Conservation (phyloP, 2,797 vertebrate genomes). For the Acanthurus tractus region DNA sequence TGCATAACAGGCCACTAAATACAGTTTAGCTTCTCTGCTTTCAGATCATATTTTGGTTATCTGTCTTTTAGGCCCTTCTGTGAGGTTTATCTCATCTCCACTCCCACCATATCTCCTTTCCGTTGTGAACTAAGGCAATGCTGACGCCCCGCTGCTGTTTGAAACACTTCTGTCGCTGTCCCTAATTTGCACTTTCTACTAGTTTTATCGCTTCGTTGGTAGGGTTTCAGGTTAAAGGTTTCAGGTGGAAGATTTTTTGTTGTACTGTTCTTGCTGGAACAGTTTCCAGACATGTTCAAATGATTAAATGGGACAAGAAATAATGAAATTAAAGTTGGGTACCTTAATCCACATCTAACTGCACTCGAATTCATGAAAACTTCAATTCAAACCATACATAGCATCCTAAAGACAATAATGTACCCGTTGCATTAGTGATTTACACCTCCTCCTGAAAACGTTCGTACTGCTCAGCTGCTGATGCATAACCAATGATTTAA, state of each 20-base stretch:
- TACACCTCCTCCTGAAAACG: not conserved
- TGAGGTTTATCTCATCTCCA: constrained; percentile 35
- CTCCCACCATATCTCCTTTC: constrained; percentile 51
- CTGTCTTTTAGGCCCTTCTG: constrained; percentile 38
- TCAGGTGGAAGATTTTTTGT: not conserved
- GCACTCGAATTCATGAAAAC: not conserved
- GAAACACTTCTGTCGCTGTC: constrained; percentile 8
- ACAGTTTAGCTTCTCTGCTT: constrained; percentile 41
- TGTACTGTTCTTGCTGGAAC: constrained; percentile 1
- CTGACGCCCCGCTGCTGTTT: constrained; percentile 5
- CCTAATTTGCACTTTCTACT: not conserved
- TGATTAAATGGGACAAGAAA: not conserved
- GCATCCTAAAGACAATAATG: not conserved
- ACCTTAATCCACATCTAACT: not conserved
- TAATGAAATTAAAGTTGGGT: not conserved
- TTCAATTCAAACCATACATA: not conserved
- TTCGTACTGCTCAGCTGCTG: constrained; percentile 14
- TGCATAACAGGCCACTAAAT: constrained; percentile 43
- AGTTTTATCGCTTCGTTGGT: not conserved
- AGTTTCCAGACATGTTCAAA: not conserved
- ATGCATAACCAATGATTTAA: constrained; percentile 43
- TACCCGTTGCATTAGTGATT: not conserved
- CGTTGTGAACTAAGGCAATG: constrained; percentile 36
- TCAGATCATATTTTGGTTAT: constrained; percentile 55
- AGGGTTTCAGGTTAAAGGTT: not conserved